Evolutionary conservation across 2,797 vertebrate species (phyloP).

Genomic region (Erpetoichthys calabaricus): DNA sequence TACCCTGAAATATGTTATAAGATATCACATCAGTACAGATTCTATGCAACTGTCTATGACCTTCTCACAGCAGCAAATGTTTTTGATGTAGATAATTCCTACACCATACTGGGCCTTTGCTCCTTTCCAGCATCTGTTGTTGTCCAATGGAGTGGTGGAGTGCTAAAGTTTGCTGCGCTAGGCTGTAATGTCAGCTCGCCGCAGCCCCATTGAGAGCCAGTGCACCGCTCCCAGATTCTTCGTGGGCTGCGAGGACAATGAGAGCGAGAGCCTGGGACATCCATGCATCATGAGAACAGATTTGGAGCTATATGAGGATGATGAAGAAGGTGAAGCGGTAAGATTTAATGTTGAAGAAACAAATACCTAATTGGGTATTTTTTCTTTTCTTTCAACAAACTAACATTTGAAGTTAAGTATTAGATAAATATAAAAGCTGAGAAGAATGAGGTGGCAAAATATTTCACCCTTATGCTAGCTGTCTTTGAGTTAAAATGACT

Average conservation of each 20-base stretch:
- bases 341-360: slow-evolving; percentile 15
- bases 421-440: too few species aligned
- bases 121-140: slow-evolving; percentile 36
- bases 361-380: too few species aligned
- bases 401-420: too few species aligned
- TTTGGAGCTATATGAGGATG: slow-evolving; percentile 84
- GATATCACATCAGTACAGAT: too few species aligned
- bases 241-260: slow-evolving; percentile 87
- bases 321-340: slow-evolving; percentile 71
- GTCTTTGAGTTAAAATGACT: too few species aligned
- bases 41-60: too few species aligned
- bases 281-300: slow-evolving; percentile 63
- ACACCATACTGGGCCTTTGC: slow-evolving; percentile 14
- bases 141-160: slow-evolving; percentile 54
- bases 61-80: too few species aligned
- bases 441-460: too few species aligned
- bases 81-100: too few species aligned
- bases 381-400: too few species aligned
- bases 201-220: slow-evolving; percentile 73
- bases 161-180: slow-evolving; percentile 57
- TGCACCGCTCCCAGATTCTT: slow-evolving; percentile 84
- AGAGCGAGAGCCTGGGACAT: slow-evolving; percentile 65
- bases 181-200: slow-evolving; percentile 89
- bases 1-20: too few species aligned
- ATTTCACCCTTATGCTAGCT: too few species aligned